Base-by-base conservation (phyloP, 2,888 invertebrate species). In the Pristionchus exspectatus region DNA sequence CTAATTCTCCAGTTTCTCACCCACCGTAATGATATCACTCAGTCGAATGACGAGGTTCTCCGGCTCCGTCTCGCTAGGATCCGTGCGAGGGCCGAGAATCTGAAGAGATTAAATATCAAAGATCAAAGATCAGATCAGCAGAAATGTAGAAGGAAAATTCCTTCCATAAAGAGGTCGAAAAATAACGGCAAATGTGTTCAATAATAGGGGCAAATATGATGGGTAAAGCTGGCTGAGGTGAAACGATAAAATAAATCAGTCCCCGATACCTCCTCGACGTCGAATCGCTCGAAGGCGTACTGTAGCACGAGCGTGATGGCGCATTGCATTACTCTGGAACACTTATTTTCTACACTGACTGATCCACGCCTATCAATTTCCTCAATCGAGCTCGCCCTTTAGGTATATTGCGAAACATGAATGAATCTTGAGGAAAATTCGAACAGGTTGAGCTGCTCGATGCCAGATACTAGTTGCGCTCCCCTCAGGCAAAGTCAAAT, bases 231-330 rank as follows among this genome's bases (percentile, higher is more conserved):
- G 2, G 38, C n/a, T n/a, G 5, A 63, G 1, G n/a, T 24, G 24
- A 24, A n/a, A n/a, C 9, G n/a, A 63, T 63, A 24, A n/a, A n/a
- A n/a, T n/a, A 63, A 63, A 9, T 63, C 63, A 63, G 24, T 63
- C 0, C 0, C 12, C 0, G 98, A n/a, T n/a, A 99, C 96, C 95
- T 97, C 97, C 94, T 97, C 97, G 0, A 97, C 97, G 95, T 97
- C 97, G 0, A 97, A 98, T 91, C 97, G 97, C 94, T 99, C 98
- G 95, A 99, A 98, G 94, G 98, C 97, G 88, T 97, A 97, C 0
- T 98, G 97, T 95, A 99, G 98, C 94, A 97, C 98, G 0, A 99
- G 99, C 90, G 99, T 98, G 81, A 99, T 96, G 88, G 99, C 97
- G 94, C 97, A 97, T 94, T 98, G 98, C 63, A 99, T 96, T 2